Base-by-base conservation (phyloP, 2,888 invertebrate genomes). In the Icerya purchasi region DNA sequence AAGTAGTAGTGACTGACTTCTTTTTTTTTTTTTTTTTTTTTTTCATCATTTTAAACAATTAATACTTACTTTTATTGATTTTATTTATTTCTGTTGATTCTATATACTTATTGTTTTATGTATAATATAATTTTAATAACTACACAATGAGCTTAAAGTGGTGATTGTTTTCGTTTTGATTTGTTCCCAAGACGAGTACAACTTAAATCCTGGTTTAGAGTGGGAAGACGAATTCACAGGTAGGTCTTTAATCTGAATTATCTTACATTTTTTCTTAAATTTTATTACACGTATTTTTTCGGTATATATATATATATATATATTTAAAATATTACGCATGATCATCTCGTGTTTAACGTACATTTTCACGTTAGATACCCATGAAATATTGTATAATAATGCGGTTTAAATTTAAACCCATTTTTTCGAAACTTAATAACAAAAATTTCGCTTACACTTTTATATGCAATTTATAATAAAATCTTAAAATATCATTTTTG, bases 211-310 rank as follows among this genome's bases (percentile, higher is more conserved):
- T 83, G 89, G 89, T 87, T 90, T 92, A 90, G 92, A 92, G 81
- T 92, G 92, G 92, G 92, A 92, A 84, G 92, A 92, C 88, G 92
- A 92, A 81, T 92, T 92, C 79, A 89, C 91, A 92, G 91, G 92
- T 92, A 92, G 89, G 91, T 86, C 79, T 60, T 56, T 56, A 60
- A 23, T 56, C 56, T 60, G 52, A 60, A 36, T 56, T 56, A 22
- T 25, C 23, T 24, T 24, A 36, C n/a, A n/a, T n/a, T n/a, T n/a
- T n/a, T n/a, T n/a, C 14, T 36, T 36, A 36, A 36, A 53, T 14
- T 36, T 36, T 36, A 8, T n/a, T n/a, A n/a, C n/a, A n/a, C n/a
- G n/a, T n/a, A n/a, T 36, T 36, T 36, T 36, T 36, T 8, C 14
- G 8, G 36, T 36, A 36, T 36, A 36, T 36, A 8, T 36, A 36